Conservation (phyloP, 2,888 invertebrate species). For the Ichneumon xanthorius region DNA sequence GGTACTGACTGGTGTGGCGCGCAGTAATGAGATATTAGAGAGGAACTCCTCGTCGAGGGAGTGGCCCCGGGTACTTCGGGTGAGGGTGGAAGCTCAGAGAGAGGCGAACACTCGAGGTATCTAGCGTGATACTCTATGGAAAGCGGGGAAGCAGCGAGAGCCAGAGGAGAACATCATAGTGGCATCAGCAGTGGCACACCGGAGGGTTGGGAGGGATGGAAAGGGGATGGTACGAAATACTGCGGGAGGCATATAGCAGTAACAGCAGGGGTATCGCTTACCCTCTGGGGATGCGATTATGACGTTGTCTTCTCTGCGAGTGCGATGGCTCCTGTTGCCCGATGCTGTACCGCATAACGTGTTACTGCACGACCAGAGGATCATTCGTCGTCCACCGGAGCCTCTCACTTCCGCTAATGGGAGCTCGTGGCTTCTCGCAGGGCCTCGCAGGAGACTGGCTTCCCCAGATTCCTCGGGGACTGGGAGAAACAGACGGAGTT, state of each 20-base stretch:
- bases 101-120: conserved; percentile 32
- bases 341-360: conserved; percentile 31
- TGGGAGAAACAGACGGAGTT: not conserved
- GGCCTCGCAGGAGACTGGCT: conserved; percentile 8
- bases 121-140: conserved; percentile 78
- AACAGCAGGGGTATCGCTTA: conserved; percentile 81
- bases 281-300: conserved; percentile 84
- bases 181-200: conserved; percentile 52
- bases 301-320: conserved; percentile 74
- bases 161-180: conserved; percentile 61
- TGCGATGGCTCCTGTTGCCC: conserved; percentile 52
- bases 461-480: conserved; percentile 35
- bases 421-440: conserved; percentile 1
- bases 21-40: conserved; percentile 85
- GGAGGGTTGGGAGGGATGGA: no score
- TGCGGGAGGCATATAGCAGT: conserved; percentile 45
- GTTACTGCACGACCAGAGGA: conserved; percentile 32
- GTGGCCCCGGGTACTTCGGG: conserved; percentile 79
- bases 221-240: conserved; percentile 79
- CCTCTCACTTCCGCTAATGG: conserved; percentile 27
- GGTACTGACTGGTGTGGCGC: conserved; percentile 82
- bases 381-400: conserved; percentile 14
- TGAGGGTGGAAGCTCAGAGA: conserved; percentile 44
- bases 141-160: conserved; percentile 69
- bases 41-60: conserved; percentile 79